Base-by-base conservation (phyloP, 2,888 invertebrate genomes). In the Heteromurus nitidus region DNA sequence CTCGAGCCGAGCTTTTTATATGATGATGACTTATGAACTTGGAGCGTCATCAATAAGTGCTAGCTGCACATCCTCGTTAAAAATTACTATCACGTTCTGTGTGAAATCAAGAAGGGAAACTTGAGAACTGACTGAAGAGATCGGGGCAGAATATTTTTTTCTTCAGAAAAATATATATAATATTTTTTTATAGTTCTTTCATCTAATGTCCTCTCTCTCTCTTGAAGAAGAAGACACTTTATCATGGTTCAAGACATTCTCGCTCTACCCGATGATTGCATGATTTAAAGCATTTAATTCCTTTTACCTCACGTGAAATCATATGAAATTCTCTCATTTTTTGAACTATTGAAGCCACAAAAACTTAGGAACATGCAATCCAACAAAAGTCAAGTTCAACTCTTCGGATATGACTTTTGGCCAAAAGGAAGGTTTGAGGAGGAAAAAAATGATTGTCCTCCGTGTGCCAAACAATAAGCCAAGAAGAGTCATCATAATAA, bases 11-110 rank as follows among this genome's bases (percentile, higher is more conserved):
- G 22, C 47, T 11, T 58, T 58, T 58, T 31, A 62, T 62, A 36
- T 53, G 42, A 16, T 26, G 55, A 79, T 72, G 72, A 79, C 64
- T 72, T 53, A 72, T 72, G 70, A 72, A 65, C 79, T 79, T 79
- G 72, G 65, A 72, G 28, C 20, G 24, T 47, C 53, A 53, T 53
- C 36, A 24, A 70, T 69, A 62, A 28, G n/a, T 67, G 18, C n/a
- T 36, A 13, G 36, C 5, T 20, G 28, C 42, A 16, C 44, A 44
- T 22, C 28, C 42, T 72, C 55, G 70, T 79, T 72, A 79, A 47
- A 72, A 65, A 79, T 79, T 79, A 72, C 36, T 1, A 42, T 70
- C 79, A 79, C 79, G 79, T 79, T 44, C 53, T 72, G 18, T 5
- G 7, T 18, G 50, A n/a, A n/a, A 50, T 50, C n/a, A n/a, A 30